Evolutionary conservation across 2,797 vertebrate genomes (phyloP).

Genomic region (Helicolenus hilgendorfi): DNA sequence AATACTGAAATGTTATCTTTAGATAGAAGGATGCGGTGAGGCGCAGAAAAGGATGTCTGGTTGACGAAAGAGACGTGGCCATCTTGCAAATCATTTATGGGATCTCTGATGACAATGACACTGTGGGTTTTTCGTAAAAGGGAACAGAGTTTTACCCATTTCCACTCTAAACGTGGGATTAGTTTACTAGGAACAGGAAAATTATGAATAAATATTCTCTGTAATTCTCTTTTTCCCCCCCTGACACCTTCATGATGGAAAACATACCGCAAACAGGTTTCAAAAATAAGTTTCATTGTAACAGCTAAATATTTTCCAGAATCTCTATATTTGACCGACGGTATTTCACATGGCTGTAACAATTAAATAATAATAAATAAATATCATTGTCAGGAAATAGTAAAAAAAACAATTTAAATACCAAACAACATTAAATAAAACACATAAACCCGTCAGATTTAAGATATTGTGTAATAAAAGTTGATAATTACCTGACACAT

Average conservation of each 20-base stretch:
- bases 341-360: background rate
- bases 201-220: background rate
- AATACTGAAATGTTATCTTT: background rate
- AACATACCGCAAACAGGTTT: background rate
- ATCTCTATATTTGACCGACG: background rate
- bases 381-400: background rate
- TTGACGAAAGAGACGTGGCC: background rate
- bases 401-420: background rate
- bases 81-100: background rate
- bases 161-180: background rate
- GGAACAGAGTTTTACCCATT: background rate
- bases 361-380: background rate
- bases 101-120: background rate
- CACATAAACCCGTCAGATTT: background rate
- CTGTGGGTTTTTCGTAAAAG: background rate
- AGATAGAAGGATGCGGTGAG: background rate
- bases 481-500: conserved; percentile 78
- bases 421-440: background rate
- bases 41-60: background rate
- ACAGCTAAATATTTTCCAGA: background rate
- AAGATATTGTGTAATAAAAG: background rate
- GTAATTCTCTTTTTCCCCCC: background rate
- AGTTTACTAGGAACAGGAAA: background rate
- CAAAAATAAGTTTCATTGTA: background rate
- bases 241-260: background rate